These are phyloP conservation scores for Euborellia annulipes DNA, from an alignment of 1,140 invertebrate species.

Conservation along the genomic window DNA sequence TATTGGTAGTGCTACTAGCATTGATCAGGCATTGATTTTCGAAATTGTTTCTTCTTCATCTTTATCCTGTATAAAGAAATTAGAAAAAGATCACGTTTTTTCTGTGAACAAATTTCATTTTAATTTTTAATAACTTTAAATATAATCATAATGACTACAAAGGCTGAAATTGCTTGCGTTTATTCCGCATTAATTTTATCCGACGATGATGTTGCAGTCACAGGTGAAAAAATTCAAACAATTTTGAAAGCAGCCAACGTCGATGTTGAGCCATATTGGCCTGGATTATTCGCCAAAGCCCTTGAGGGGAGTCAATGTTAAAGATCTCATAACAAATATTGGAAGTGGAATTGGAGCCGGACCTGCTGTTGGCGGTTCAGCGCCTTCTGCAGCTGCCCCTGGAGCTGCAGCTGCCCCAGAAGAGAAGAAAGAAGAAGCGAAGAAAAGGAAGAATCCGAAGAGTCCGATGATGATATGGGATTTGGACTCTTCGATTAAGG, in stretches of 20 bases:
- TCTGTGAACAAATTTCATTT: too few species aligned
- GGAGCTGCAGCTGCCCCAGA: constrained; percentile 48
- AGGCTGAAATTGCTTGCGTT: constrained; percentile 92
- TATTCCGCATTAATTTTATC: constrained; percentile 91
- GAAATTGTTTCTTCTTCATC: too few species aligned
- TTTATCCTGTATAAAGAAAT: too few species aligned
- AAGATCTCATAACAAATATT: constrained; percentile 87
- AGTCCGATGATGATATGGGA: constrained; percentile 90
- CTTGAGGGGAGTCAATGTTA: constrained; percentile 88
- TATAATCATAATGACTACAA: constrained; percentile 71
- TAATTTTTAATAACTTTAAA: too few species aligned
- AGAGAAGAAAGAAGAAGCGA: constrained; percentile 71
- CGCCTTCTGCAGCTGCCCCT: constrained; percentile 45
- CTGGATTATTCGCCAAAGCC: constrained; percentile 92
- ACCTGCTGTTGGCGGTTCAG: constrained; percentile 46
- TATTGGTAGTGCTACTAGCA: too few species aligned
- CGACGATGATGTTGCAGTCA: constrained; percentile 94
- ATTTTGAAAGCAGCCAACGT: constrained; percentile 94
- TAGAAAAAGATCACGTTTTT: too few species aligned
- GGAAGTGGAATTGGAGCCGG: constrained; percentile 80
- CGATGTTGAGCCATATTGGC: constrained; percentile 97
- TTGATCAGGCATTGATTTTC: too few species aligned
- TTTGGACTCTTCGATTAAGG: too few species aligned
- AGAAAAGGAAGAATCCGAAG: constrained; percentile 62
- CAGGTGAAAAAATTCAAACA: constrained; percentile 92